Conservation (phyloP, 2,888 invertebrate species). For the Hirtodrosophila confusa region DNA sequence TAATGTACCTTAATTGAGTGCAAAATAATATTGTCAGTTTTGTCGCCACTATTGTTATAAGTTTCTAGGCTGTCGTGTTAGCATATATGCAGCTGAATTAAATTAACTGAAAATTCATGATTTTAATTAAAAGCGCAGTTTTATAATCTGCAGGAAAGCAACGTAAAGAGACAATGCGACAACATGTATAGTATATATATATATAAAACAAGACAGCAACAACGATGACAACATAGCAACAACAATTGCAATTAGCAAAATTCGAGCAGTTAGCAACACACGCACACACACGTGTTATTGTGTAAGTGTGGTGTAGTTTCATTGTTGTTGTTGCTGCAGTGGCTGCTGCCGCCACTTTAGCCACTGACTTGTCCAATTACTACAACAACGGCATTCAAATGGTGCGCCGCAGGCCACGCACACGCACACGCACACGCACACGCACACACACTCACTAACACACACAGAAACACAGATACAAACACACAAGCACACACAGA, state of each 20-base stretch:
- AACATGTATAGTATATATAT: slow-evolving; percentile 9
- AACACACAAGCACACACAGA: slow-evolving; percentile 2
- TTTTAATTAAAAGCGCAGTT: slow-evolving; percentile 68
- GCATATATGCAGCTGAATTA: slow-evolving; percentile 26
- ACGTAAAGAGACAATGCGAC: slow-evolving; percentile 35
- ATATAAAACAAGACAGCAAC: slow-evolving; percentile 36
- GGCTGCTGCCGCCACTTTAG: slow-evolving; percentile 69
- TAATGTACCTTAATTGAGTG: not conserved
- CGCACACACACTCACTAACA: slow-evolving; percentile 29
- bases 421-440: slow-evolving; percentile 30
- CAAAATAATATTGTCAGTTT: slow-evolving; percentile 5
- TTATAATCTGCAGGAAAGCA: slow-evolving; percentile 41
- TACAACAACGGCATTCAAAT: slow-evolving; percentile 69
- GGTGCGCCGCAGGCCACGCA: slow-evolving; percentile 57
- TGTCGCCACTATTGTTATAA: slow-evolving; percentile 12
- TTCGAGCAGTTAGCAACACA: slow-evolving; percentile 45
- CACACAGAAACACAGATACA: slow-evolving; percentile 4
- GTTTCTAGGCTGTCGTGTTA: slow-evolving; percentile 9
- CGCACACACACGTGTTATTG: slow-evolving; percentile 39
- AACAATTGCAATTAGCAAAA: slow-evolving; percentile 71
- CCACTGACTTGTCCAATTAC: slow-evolving; percentile 78
- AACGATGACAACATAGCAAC: slow-evolving; percentile 41
- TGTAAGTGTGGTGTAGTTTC: slow-evolving; percentile 34
- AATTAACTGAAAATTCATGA: slow-evolving; percentile 44
- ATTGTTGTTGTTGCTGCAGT: slow-evolving; percentile 44